phyloP scores from a whole-genome alignment of 2,888 invertebrate species.

The Dermolepida albohirtum region DNA sequence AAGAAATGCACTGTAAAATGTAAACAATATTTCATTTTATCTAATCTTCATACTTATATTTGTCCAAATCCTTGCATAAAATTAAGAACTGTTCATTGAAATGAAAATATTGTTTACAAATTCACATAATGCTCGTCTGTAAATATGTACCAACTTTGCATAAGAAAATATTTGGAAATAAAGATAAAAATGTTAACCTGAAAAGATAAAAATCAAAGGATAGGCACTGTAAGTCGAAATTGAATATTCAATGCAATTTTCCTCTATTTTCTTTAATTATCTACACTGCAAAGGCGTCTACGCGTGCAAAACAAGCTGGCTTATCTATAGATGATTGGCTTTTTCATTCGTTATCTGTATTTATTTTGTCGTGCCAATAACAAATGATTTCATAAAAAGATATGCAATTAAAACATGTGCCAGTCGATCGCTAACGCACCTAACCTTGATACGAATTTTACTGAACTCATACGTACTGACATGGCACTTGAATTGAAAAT shows the following conservation, averaged over 20 bases:
- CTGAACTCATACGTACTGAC: background rate
- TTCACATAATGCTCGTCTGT: too few species aligned
- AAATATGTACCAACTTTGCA: too few species aligned
- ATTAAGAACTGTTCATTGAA: too few species aligned
- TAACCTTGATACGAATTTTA: constrained; percentile 31
- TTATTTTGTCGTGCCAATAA: constrained; percentile 35
- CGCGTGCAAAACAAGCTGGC: background rate
- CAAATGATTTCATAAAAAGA: constrained; percentile 28
- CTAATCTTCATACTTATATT: too few species aligned
- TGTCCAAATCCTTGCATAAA: too few species aligned
- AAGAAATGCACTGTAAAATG: too few species aligned
- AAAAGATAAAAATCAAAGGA: background rate
- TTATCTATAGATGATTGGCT: constrained; percentile 27
- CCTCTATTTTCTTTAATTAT: constrained; percentile 4
- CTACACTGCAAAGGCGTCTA: constrained; percentile 21
- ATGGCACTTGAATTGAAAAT: background rate
- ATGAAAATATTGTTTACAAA: too few species aligned
- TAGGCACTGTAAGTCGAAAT: too few species aligned
- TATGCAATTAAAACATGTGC: constrained; percentile 35
- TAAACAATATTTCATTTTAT: too few species aligned
- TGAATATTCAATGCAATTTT: constrained; percentile 17
- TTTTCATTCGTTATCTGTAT: constrained; percentile 36
- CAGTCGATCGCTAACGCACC: constrained; percentile 14
- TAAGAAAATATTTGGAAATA: background rate
- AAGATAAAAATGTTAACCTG: background rate